Conservation (phyloP, 2,113 vertebrate species). For the Taxidea taxus region DNA sequence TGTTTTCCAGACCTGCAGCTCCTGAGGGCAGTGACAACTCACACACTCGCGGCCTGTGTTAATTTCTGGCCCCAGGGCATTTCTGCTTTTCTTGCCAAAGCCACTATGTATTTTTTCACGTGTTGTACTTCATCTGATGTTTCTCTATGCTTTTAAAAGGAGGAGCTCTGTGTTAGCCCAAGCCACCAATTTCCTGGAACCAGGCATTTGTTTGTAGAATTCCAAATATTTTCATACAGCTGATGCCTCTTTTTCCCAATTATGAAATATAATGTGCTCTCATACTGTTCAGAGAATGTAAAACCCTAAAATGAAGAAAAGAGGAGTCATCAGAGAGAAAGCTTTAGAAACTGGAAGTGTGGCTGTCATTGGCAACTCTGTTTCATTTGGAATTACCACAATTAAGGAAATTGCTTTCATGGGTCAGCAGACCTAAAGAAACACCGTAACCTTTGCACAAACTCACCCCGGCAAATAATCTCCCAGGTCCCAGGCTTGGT, state of each 20-base stretch:
- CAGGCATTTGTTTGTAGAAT: background rate
- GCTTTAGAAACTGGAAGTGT: accelerated
- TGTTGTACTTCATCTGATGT: accelerated
- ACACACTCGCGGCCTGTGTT: accelerated
- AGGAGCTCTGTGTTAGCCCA: accelerated
- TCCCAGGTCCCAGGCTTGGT: background rate
- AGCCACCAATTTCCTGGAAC: background rate
- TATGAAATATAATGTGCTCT: background rate
- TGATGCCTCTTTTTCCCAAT: background rate
- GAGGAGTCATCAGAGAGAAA: background rate
- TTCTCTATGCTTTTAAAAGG: background rate
- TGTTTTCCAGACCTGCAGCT: accelerated
- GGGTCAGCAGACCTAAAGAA: background rate
- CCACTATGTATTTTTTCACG: too few species aligned
- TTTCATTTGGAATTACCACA: accelerated
- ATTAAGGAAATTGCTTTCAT: accelerated
- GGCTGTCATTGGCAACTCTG: background rate
- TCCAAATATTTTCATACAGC: background rate
- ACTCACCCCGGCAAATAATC: accelerated
- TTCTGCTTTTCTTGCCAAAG: too few species aligned
- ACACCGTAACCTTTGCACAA: accelerated
- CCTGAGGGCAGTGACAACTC: accelerated
- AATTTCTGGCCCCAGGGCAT: background rate
- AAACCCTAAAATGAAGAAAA: background rate
- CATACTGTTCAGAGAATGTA: background rate